A percentile compares a stretch with the other conserved stretches of the same genome.
These are phyloP conservation scores for Acrossocheilus wenchowensis DNA, from an alignment of 2,797 vertebrate genomes.

Conservation along the genomic window DNA sequence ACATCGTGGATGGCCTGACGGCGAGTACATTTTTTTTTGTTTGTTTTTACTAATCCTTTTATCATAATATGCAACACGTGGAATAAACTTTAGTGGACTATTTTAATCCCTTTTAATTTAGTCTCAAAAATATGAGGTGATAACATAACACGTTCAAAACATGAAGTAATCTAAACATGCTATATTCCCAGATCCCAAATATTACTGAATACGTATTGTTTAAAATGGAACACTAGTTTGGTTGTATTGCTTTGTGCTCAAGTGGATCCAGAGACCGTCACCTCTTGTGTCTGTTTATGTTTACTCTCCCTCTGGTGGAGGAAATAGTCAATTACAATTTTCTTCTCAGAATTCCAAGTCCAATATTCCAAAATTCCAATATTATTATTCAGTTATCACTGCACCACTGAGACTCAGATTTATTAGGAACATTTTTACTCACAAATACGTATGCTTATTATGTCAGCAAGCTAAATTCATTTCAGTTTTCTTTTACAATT, in stretches of 20 bases:
- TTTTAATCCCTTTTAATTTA: background rate
- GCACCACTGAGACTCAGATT: background rate
- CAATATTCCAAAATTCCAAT: background rate
- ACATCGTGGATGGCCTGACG: no score
- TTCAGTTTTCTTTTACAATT: background rate
- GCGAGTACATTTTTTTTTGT: no score
- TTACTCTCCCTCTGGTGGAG: slow-evolving; percentile 29
- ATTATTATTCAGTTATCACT: slow-evolving; percentile 12
- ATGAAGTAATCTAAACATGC: background rate
- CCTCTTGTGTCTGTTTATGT: background rate
- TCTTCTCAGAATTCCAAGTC: background rate
- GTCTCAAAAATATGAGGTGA: background rate
- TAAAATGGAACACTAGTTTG: no score
- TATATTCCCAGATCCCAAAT: background rate
- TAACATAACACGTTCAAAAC: background rate
- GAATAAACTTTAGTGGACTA: background rate
- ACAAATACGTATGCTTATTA: background rate
- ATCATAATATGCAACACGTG: background rate
- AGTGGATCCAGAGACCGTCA: background rate
- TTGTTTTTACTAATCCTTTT: background rate
- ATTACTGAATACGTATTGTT: background rate
- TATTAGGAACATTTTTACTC: background rate
- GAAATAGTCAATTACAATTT: background rate
- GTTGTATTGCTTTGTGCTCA: background rate
- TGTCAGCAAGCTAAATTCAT: background rate